These are phyloP conservation scores for Zosterops hypoxanthus DNA, from an alignment of 2,113 vertebrate species.

Conservation along the genomic window DNA sequence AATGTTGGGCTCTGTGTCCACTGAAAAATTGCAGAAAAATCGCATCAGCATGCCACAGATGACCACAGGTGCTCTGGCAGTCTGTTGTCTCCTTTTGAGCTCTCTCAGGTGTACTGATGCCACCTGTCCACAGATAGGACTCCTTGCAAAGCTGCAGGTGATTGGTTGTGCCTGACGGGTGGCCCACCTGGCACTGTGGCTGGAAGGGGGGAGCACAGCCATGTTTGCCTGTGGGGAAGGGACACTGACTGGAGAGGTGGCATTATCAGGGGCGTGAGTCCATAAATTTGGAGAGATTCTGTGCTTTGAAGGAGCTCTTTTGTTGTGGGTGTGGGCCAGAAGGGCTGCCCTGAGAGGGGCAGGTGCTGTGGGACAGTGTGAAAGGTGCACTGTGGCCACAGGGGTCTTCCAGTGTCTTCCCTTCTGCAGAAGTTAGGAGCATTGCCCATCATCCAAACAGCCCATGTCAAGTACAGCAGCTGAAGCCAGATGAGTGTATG, in stretches of 20 bases:
- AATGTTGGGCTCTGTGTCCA: not conserved
- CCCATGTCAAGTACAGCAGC: not conserved
- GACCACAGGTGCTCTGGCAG: not conserved
- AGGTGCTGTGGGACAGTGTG: accelerated
- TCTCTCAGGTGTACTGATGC: constrained; percentile 23
- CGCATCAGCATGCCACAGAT: not conserved
- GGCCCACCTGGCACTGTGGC: not conserved
- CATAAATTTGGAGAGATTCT: not conserved
- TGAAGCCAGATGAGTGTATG: not conserved
- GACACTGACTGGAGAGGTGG: not conserved
- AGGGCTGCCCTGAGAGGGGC: not conserved
- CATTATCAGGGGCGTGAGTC: accelerated
- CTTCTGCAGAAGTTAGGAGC: not conserved
- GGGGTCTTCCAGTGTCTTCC: not conserved
- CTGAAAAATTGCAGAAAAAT: not conserved
- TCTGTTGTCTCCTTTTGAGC: constrained; percentile 1
- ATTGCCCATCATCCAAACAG: not conserved
- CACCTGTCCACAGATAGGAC: not conserved
- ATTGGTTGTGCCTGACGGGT: accelerated
- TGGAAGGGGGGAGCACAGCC: not conserved
- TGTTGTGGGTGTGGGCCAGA: not conserved
- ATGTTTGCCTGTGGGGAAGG: not conserved
- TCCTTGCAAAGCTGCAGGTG: not conserved
- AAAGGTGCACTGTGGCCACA: accelerated
- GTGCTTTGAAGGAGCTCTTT: not conserved